These are phyloP conservation scores for Hucho hucho DNA, from an alignment of 2,113 vertebrate genomes.

Conservation along the genomic window DNA sequence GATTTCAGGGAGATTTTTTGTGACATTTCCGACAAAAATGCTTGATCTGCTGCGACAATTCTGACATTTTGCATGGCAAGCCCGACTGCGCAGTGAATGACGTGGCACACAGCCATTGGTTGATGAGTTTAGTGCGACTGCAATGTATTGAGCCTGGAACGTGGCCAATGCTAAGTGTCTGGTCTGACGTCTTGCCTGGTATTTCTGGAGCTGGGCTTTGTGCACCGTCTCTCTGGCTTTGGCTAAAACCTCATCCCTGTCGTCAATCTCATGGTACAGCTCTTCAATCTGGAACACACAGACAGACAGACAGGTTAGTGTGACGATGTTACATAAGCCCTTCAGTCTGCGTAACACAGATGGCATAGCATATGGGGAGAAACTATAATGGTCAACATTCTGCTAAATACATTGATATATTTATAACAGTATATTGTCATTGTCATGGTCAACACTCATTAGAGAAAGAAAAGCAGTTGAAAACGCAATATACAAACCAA, in stretches of 20 bases:
- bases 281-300: constrained; percentile 78
- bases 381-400: too few relatives aligned
- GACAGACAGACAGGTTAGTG: constrained; percentile 2
- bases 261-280: constrained; percentile 83
- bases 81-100: not conserved
- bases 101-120: not conserved
- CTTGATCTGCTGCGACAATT: too few relatives aligned
- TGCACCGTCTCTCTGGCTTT: constrained; percentile 82
- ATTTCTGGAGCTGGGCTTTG: constrained; percentile 82
- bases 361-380: not conserved
- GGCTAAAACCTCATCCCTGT: constrained; percentile 76
- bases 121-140: not conserved
- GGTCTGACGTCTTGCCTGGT: constrained; percentile 73
- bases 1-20: too few relatives aligned
- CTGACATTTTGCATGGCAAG: too few relatives aligned
- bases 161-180: too few relatives aligned
- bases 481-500: too few relatives aligned
- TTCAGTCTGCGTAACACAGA: not conserved
- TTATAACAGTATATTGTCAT: not conserved
- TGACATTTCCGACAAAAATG: too few relatives aligned
- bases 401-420: too few relatives aligned
- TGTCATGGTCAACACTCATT: not conserved
- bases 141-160: too few relatives aligned
- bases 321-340: not conserved
- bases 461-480: too few relatives aligned